Conservation (phyloP, 1,140 invertebrate species). For the Camponotus floridanus region DNA sequence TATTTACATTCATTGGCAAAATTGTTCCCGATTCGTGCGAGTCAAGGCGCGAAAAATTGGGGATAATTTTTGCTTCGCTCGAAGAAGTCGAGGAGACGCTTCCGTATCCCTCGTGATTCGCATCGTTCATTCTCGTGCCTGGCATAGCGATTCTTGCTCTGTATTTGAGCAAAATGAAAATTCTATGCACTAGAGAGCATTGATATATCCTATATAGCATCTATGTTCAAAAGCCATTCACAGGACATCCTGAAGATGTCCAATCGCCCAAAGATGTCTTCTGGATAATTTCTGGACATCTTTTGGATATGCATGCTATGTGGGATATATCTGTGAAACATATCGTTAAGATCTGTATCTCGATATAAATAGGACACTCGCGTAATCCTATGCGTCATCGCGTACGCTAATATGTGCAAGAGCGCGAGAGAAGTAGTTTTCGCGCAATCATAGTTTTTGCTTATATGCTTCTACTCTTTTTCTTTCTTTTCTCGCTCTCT, state of each 20-base stretch:
- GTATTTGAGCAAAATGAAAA: slow-evolving; percentile 61
- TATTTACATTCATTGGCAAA: slow-evolving; percentile 79
- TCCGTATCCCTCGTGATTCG: slow-evolving; percentile 49
- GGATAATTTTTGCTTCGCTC: slow-evolving; percentile 44
- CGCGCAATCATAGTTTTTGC: slow-evolving; percentile 45
- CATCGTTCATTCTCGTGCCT: slow-evolving; percentile 55
- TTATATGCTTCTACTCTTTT: slow-evolving; percentile 11
- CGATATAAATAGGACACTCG: slow-evolving; percentile 68
- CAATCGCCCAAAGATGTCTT: too few species aligned
- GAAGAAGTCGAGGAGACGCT: slow-evolving; percentile 16
- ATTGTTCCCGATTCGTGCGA: slow-evolving; percentile 73
- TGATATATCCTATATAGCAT: neutral
- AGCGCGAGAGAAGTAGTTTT: slow-evolving; percentile 57
- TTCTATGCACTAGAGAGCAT: slow-evolving; percentile 74
- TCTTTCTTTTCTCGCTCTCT: slow-evolving; percentile 34
- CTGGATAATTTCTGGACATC: too few species aligned
- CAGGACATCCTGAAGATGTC: too few species aligned
- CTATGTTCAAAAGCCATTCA: too few species aligned
- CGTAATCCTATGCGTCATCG: neutral
- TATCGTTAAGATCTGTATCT: slow-evolving; percentile 57
- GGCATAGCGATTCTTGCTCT: slow-evolving; percentile 47
- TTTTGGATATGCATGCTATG: too few species aligned
- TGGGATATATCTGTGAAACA: slow-evolving; percentile 40
- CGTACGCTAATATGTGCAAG: slow-evolving; percentile 58
- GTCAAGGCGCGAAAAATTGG: slow-evolving; percentile 57